A percentile compares a stretch with the other conserved stretches of the same genome.
Conservation (phyloP, 2,797 vertebrate species). For the Labroides dimidiatus region DNA sequence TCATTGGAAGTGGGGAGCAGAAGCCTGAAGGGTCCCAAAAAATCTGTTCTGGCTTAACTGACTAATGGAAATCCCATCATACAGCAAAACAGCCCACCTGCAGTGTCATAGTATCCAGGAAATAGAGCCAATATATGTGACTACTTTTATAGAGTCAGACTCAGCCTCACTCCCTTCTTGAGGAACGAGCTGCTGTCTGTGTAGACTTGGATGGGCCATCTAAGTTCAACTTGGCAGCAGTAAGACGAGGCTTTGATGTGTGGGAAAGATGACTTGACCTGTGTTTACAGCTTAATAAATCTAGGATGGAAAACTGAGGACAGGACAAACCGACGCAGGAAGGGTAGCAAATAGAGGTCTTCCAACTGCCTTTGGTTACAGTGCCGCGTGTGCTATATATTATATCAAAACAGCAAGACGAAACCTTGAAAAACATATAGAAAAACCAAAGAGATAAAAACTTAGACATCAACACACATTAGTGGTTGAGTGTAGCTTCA, state of each 20-base stretch:
- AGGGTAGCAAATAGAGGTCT: slow-evolving; percentile 42
- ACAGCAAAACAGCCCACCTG: slow-evolving; percentile 52
- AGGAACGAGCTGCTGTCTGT: slow-evolving; percentile 56
- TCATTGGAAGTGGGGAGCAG: slow-evolving; percentile 58
- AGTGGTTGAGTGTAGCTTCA: not conserved
- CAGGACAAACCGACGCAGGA: slow-evolving; percentile 43
- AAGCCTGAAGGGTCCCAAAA: slow-evolving; percentile 47
- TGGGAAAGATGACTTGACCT: slow-evolving; percentile 67
- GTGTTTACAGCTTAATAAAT: slow-evolving; percentile 75
- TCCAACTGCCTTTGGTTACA: slow-evolving; percentile 15
- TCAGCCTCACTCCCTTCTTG: slow-evolving; percentile 60
- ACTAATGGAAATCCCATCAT: slow-evolving; percentile 73
- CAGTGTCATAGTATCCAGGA: slow-evolving; percentile 56
- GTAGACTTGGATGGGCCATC: slow-evolving; percentile 44
- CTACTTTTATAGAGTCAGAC: slow-evolving; percentile 72
- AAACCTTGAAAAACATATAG: slow-evolving; percentile 1
- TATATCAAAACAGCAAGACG: slow-evolving; percentile 9
- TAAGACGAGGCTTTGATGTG: slow-evolving; percentile 55
- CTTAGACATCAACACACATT: slow-evolving; percentile 8
- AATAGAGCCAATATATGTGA: slow-evolving; percentile 59
- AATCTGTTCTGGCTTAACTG: slow-evolving; percentile 56
- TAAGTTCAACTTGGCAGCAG: slow-evolving; percentile 64
- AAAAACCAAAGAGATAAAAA: slow-evolving; percentile 10
- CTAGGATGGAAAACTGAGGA: slow-evolving; percentile 56
- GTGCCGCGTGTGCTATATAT: slow-evolving; percentile 44